These are phyloP conservation scores for Bradypodion ventrale DNA, from an alignment of 2,797 vertebrate genomes.

Conservation along the genomic window DNA sequence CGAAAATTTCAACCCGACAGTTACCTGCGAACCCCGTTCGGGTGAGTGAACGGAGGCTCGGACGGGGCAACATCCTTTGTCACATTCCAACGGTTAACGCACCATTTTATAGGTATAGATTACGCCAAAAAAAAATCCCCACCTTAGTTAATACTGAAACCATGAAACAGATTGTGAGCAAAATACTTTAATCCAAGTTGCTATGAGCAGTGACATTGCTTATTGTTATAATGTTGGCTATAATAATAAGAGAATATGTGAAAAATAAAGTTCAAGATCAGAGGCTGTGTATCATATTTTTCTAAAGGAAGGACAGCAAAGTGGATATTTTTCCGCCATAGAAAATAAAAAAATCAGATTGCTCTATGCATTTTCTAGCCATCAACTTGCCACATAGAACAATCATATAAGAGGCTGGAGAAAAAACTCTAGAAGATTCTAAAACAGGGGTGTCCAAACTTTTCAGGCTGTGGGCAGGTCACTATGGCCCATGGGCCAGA, in stretches of 20 bases:
- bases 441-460: no score
- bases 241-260: background rate
- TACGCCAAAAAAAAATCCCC: no score
- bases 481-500: no score
- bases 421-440: constrained; percentile 32
- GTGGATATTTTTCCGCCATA: background rate
- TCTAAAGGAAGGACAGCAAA: background rate
- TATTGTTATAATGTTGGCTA: background rate
- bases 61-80: no score
- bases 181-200: background rate
- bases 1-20: no score
- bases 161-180: background rate
- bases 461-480: no score
- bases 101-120: no score
- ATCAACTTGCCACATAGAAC: background rate
- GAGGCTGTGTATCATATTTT: background rate
- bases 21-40: no score
- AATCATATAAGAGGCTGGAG: constrained; percentile 17
- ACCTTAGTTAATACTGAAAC: constrained; percentile 14
- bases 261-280: background rate
- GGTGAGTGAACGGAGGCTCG: no score
- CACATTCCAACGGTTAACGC: no score
- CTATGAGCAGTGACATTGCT: background rate
- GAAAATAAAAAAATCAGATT: constrained; percentile 19
- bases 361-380: constrained; percentile 8